phyloP scores from a whole-genome alignment of 2,113 vertebrate species.

The Rhinolophus ferrumequinum region DNA sequence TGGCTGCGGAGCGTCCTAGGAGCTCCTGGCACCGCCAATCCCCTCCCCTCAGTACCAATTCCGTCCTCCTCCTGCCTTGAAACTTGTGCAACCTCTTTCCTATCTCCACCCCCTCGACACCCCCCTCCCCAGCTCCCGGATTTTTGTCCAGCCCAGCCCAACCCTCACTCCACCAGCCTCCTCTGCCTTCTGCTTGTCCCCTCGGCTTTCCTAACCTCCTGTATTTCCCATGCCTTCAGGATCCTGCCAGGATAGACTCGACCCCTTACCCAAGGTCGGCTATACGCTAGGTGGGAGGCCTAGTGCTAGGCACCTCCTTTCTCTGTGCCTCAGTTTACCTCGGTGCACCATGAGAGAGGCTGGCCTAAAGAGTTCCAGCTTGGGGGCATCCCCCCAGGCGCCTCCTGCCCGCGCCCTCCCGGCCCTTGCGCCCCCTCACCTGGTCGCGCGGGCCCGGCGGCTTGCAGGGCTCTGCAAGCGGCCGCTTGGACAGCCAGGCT shows the following conservation, averaged over 20 bases:
- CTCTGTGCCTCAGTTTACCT: slow-evolving; percentile 38
- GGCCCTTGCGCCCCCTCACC: slow-evolving; percentile 65
- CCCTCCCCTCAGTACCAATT: not conserved
- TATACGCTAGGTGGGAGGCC: not conserved
- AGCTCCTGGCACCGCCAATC: not conserved
- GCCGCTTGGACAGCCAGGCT: slow-evolving; percentile 63
- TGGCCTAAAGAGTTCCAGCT: not conserved
- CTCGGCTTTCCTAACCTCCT: not conserved
- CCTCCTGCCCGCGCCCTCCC: slow-evolving; percentile 2
- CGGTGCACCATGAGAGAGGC: fast-evolving
- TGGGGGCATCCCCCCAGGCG: not conserved
- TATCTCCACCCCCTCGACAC: not conserved
- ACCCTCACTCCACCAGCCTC: not conserved
- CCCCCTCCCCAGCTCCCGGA: not conserved
- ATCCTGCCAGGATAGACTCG: not conserved
- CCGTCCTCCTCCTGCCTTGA: not conserved
- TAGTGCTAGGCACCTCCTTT: too few relatives aligned
- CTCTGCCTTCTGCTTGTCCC: too few relatives aligned
- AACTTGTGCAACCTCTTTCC: not conserved
- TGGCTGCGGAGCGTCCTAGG: not conserved
- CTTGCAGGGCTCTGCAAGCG: slow-evolving; percentile 79
- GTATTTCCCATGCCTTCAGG: not conserved
- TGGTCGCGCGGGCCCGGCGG: slow-evolving; percentile 73
- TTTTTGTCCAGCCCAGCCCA: not conserved
- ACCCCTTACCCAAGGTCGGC: not conserved